Evolutionary conservation across 1,140 invertebrate genomes (phyloP).

Genomic region (Aphaenogaster rudis): DNA sequence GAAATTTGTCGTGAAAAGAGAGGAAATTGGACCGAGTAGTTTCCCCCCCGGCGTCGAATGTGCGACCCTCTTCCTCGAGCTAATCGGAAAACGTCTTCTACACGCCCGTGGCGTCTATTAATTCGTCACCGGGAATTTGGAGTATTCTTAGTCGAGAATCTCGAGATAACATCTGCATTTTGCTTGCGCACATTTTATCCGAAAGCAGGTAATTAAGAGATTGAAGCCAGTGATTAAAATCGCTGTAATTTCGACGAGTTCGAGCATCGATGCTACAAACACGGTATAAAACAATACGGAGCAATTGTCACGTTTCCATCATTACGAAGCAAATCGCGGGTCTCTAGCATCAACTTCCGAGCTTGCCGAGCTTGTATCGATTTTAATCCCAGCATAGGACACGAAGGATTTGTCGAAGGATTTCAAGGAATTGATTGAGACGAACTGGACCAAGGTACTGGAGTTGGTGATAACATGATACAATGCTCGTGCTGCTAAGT

Average conservation of each 20-base stretch:
- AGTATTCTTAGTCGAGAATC: constrained; percentile 11
- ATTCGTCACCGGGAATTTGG: constrained; percentile 26
- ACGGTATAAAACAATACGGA: not conserved
- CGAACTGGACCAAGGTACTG: not conserved
- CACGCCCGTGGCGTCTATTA: not conserved
- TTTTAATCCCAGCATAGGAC: not conserved
- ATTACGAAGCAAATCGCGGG: not conserved
- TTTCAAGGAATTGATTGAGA: constrained; percentile 9
- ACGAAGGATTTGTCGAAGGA: constrained; percentile 38
- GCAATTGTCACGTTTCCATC: not conserved
- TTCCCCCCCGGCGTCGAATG: constrained; percentile 26
- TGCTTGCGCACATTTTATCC: not conserved
- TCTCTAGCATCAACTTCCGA: not conserved
- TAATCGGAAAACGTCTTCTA: constrained; percentile 38
- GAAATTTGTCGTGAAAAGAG: constrained; percentile 53
- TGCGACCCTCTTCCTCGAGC: constrained; percentile 25
- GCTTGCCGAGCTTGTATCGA: not conserved
- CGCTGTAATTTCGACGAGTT: not conserved
- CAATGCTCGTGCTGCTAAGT: constrained; percentile 64
- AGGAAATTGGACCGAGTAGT: constrained; percentile 53
- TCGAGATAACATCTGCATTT: constrained; percentile 5
- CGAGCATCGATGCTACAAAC: not conserved
- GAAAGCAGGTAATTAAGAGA: constrained; percentile 39
- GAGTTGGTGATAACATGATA: constrained; percentile 24
- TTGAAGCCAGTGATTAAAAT: not conserved